Base-by-base conservation (phyloP, 2,797 vertebrate species). In the Malacoctenus gilli region DNA sequence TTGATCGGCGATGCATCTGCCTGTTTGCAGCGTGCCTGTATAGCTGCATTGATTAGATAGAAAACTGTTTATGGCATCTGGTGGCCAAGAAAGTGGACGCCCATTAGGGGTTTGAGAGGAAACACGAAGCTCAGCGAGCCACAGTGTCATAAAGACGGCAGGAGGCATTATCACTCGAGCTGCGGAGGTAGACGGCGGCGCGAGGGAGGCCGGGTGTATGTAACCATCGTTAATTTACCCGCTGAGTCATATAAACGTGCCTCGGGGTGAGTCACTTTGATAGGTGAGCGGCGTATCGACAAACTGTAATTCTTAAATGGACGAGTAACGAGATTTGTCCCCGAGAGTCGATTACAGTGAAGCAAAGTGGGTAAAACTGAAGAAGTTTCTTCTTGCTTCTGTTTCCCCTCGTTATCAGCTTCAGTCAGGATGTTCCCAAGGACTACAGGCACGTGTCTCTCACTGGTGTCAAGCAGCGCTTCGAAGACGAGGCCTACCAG, bases 361-460 rank as follows among this genome's bases (percentile, higher is more conserved):
- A 59, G 31, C 21, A 65, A 56, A 76, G 52, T 42, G 59, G 51
- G 64, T 72, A 40, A 43, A 61, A 55, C 42, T 68, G 15, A 47
- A 13, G 15, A 47, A 13, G 49, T 4, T 12, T 66, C 39, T 41
- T 9, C 41, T 48, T 42, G 4, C 36, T 39, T 4, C 0, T 9
- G 4, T 16, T 2, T 21, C 21, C 4, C 28, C 30, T 4, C 1
- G 28, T 39, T 43, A 2, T 51, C 75, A 99, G 97, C 84, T 99
- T 99, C 85, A 94, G 92, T 3, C 90, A 94, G 1, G 94, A 96
- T n/a, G 88, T 93, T 46, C 97, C 96, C 62, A 98, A 94, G 89
- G 97, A 99, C 79, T 95, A 97, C 48, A 89, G 97, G 61, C 95
- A 98, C 1, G 92, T 97, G 35, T 94, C 95, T 38, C 91, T 99